Conservation (phyloP, 2,888 invertebrate species). For the Aspidiotus rigidus region DNA sequence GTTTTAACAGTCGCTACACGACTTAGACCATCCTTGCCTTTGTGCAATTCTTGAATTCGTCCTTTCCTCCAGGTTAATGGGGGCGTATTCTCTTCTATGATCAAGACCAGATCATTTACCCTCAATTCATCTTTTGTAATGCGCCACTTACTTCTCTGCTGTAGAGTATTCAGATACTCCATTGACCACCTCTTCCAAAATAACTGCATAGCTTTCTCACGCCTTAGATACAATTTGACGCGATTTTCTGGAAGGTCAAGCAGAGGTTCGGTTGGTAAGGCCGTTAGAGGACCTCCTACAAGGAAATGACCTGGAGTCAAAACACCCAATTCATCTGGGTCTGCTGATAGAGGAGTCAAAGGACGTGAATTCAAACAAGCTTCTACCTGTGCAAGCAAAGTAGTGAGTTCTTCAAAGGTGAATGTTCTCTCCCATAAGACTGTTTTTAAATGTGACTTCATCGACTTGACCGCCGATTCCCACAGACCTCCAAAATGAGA, state of each 20-base stretch:
- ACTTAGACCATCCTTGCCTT: conserved; percentile 39
- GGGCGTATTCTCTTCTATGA: conserved; percentile 38
- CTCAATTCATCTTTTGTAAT: conserved; percentile 30
- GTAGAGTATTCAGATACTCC: conserved; percentile 39
- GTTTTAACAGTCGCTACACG: conserved; percentile 39
- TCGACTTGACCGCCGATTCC: conserved; percentile 10
- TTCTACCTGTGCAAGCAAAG: conserved; percentile 39
- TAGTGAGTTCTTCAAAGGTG: conserved; percentile 40
- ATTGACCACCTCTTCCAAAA: conserved; percentile 39
- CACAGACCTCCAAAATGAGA: conserved; percentile 17
- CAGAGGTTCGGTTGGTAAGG: conserved; percentile 38
- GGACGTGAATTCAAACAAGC: conserved; percentile 40
- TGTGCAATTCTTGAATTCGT: conserved; percentile 37
- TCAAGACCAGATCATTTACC: conserved; percentile 38
- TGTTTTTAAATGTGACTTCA: neutral
- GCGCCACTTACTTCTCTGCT: conserved; percentile 39
- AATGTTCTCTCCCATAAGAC: conserved; percentile 30
- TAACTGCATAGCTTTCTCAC: conserved; percentile 37
- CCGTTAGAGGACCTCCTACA: conserved; percentile 37
- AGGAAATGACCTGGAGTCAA: conserved; percentile 41
- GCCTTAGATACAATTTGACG: conserved; percentile 37
- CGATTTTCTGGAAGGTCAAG: conserved; percentile 35
- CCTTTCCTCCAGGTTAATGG: conserved; percentile 39
- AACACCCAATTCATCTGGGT: conserved; percentile 36
- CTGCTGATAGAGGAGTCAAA: conserved; percentile 38